A percentile compares a stretch with the other conserved stretches of the same genome.
These are phyloP conservation scores for Chloroceryle inda DNA, from an alignment of 2,797 vertebrate species.

Conservation along the genomic window DNA sequence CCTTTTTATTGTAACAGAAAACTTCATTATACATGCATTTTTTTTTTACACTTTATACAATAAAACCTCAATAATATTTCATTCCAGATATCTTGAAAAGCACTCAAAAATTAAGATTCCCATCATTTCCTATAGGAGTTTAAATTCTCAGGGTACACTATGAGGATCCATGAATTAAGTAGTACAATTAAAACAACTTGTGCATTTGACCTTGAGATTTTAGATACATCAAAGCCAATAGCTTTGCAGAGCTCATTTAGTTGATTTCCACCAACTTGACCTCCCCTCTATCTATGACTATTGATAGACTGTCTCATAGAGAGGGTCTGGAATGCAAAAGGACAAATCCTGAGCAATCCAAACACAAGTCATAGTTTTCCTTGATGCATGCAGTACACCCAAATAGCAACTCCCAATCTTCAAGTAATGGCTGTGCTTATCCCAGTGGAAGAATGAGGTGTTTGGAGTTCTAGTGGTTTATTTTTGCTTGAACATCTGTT, in stretches of 20 bases:
- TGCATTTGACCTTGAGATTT: background rate
- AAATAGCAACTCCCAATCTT: background rate
- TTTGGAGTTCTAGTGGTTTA: background rate
- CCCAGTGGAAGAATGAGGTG: background rate
- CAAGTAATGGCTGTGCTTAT: background rate
- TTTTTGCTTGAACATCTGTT: background rate
- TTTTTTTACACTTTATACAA: background rate
- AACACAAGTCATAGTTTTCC: background rate
- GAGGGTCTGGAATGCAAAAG: background rate
- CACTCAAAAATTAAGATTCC: background rate
- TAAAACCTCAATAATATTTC: background rate
- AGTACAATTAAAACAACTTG: background rate
- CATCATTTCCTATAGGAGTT: background rate
- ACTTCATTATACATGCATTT: background rate
- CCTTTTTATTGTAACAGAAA: slow-evolving; percentile 60
- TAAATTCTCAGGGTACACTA: background rate
- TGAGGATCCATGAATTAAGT: background rate
- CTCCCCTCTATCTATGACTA: background rate
- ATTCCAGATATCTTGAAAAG: background rate
- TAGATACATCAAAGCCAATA: background rate
- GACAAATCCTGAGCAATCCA: background rate
- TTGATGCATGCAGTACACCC: background rate
- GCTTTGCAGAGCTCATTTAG: background rate
- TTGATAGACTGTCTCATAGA: background rate
- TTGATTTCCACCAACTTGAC: background rate